A percentile compares a stretch with the other conserved stretches of the same genome.
Conservation (phyloP, 2,888 invertebrate species). For the Caenorhabditis japonica region DNA sequence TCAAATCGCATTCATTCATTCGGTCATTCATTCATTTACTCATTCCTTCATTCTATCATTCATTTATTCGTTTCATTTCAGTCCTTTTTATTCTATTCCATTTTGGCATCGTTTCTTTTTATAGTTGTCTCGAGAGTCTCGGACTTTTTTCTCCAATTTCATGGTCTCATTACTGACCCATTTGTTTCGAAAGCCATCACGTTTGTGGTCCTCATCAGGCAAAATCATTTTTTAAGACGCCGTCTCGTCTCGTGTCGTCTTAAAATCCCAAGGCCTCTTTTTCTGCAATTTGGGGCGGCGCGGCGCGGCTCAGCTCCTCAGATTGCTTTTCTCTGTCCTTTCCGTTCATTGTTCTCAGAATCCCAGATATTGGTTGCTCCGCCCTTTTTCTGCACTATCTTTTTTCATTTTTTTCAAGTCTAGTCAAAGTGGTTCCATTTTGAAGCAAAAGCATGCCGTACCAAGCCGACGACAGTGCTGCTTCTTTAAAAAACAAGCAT, state of each 20-base stretch:
- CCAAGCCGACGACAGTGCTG: slow-evolving; percentile 19
- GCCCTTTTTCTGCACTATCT: slow-evolving; percentile 41
- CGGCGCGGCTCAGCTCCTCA: too few species aligned
- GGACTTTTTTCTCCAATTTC: background rate
- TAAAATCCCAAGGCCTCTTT: slow-evolving; percentile 15
- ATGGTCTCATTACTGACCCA: background rate
- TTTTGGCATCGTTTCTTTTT: too few species aligned
- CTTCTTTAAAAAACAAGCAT: slow-evolving; percentile 23
- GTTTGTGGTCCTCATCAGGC: background rate
- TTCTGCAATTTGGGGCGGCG: slow-evolving; percentile 47
- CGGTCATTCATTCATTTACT: background rate
- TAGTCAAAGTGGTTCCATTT: background rate
- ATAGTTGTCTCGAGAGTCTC: too few species aligned
- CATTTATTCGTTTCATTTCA: too few species aligned
- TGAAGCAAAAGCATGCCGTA: slow-evolving; percentile 20
- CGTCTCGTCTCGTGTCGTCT: slow-evolving; percentile 15
- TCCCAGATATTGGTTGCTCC: slow-evolving; percentile 21
- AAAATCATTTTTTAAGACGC: slow-evolving; percentile 9
- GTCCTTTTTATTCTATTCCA: too few species aligned
- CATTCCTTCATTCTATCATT: background rate
- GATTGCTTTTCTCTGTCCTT: slow-evolving; percentile 35
- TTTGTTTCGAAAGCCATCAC: too few species aligned
- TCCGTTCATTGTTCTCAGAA: slow-evolving; percentile 36
- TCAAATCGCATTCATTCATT: slow-evolving; percentile 47
- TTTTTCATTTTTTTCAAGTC: slow-evolving; percentile 19